Base-by-base conservation (phyloP, 1,140 invertebrate genomes). In the Platorchestia sp. region DNA sequence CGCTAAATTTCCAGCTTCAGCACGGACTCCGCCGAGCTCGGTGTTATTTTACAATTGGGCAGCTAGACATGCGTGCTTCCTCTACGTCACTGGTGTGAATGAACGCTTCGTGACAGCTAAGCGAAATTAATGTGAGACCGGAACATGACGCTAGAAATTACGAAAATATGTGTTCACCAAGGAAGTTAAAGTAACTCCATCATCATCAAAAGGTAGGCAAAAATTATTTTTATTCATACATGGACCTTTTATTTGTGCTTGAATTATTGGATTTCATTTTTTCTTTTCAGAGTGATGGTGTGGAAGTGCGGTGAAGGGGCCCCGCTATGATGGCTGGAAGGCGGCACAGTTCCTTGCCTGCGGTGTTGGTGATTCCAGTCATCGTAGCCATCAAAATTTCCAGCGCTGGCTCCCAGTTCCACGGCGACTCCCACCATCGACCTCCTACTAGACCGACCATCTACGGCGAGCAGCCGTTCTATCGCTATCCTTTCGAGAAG, bases 221-320 rank as follows among this genome's bases (percentile, higher is more conserved):
- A 19, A 75, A 75, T 75, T 75, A 75, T 75, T 27, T 22, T 75
- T 10, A 75, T 75, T 75, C 14, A 75, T 75, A 36, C 27, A 22
- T 10, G 59, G 10, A 75, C 10, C 1, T 75, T 75, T 36, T 75
- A 22, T 36, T 75, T 36, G 27, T 27, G 36, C 10, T 27, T 27
- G 36, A 75, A 75, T 75, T 75, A 75, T 75, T 75, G 14, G 19
- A 42, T 90, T 90, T 90, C 43, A 42, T 45, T 91, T n/a, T 40
- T 47, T 93, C 45, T 14, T 93, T 93, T 47, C 91, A 93, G 91
- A 93, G 91, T 93, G 91, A 93, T 93, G 91, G 43, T 93, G 91
- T 45, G 91, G 91, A 93, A 40, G 44, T n/a, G 91, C 91, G 45
- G 16, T 40, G 43, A 40, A 93, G 40, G 91, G 44, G 91, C 5